Evolutionary conservation across 2,113 vertebrate species (phyloP).

Genomic region (Peromyscus polionotus): DNA sequence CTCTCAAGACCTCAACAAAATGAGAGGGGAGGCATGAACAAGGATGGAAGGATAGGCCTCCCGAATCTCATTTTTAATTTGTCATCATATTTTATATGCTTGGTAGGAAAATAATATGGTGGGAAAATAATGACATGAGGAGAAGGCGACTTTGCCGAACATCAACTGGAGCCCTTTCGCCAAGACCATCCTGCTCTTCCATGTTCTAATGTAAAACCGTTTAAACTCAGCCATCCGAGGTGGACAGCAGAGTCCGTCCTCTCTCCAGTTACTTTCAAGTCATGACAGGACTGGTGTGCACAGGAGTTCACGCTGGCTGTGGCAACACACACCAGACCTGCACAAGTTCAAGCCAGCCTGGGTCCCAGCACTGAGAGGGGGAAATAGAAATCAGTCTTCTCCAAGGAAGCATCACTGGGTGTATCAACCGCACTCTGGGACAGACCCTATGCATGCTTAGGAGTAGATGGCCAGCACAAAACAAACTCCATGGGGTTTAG

Average conservation of each 20-base stretch:
- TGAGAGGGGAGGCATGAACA: background rate
- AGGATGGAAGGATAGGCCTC: slow-evolving; percentile 13
- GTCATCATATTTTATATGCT: slow-evolving; percentile 60
- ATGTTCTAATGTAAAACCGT: background rate
- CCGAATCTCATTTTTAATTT: slow-evolving; percentile 59
- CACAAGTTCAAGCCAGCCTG: background rate
- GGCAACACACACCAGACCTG: background rate
- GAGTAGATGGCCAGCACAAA: background rate
- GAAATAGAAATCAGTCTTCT: background rate
- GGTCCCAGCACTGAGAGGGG: background rate
- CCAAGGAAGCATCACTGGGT: background rate
- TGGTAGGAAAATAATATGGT: slow-evolving; percentile 41
- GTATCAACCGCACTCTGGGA: background rate
- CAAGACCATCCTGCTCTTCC: background rate
- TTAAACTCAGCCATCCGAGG: background rate
- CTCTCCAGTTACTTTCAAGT: background rate
- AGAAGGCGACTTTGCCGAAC: background rate
- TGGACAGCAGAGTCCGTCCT: background rate
- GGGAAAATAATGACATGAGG: slow-evolving; percentile 17
- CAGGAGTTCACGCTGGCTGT: background rate
- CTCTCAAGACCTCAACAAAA: slow-evolving; percentile 25
- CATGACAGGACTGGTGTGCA: background rate
- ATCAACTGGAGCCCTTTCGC: background rate
- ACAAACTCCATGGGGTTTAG: background rate
- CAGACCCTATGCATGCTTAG: background rate